phyloP scores from a whole-genome alignment of 2,888 invertebrate genomes.

The Kryphioiulus occultus region DNA sequence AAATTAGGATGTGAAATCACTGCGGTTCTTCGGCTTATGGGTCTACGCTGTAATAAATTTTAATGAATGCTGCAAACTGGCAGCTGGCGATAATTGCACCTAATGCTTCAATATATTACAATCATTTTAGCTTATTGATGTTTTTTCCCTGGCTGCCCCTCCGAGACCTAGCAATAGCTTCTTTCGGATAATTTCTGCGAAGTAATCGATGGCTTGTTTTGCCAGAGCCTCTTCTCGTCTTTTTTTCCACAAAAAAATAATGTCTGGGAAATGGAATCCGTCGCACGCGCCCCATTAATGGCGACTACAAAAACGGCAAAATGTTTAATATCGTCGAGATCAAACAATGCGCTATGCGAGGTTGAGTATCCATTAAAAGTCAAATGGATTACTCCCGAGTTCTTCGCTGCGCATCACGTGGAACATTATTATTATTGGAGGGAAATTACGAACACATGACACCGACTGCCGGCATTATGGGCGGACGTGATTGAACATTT shows the following conservation, averaged over 20 bases:
- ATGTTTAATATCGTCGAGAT: not conserved
- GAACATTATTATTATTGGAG: slow-evolving; percentile 19
- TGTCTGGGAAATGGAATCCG: not conserved
- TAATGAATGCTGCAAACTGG: slow-evolving; percentile 25
- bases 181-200: not conserved
- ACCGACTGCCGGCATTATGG: not conserved
- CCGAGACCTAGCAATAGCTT: not conserved
- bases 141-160: not conserved
- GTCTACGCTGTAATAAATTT: not conserved
- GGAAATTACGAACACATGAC: slow-evolving; percentile 26
- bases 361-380: slow-evolving; percentile 1
- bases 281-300: not conserved
- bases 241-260: not conserved
- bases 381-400: not conserved
- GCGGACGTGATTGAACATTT: slow-evolving; percentile 22
- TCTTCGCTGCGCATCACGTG: not conserved
- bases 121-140: slow-evolving; percentile 19
- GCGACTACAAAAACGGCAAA: not conserved
- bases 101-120: not conserved
- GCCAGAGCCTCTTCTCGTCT: not conserved
- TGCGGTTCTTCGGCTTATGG: not conserved
- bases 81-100: slow-evolving; percentile 26
- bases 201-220: not conserved
- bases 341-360: not conserved
- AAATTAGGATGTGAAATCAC: slow-evolving; percentile 16